Conservation (phyloP, 2,888 invertebrate genomes). For the Sarcophaga rosellei region DNA sequence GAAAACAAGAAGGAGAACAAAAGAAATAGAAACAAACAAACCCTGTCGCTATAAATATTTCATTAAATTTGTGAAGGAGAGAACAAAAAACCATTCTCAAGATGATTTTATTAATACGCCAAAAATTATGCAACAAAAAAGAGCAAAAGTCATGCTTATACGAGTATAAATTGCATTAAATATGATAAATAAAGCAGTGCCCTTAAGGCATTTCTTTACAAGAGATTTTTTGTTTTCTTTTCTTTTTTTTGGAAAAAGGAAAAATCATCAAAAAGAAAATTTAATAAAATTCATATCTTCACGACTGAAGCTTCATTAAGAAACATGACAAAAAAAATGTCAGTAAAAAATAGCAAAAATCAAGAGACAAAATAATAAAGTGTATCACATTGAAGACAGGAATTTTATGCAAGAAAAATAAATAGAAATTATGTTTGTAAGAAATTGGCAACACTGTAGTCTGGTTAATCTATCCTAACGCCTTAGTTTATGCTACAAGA, state of each 20-base stretch:
- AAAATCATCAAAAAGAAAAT: no score
- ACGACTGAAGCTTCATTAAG: constrained; percentile 38
- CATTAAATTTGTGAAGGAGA: neutral
- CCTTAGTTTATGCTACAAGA: no score
- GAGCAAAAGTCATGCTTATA: constrained; percentile 1
- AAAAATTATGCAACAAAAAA: constrained; percentile 50
- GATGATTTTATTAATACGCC: constrained; percentile 36
- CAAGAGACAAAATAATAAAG: neutral
- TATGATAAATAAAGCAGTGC: constrained; percentile 40
- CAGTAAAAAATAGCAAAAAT: constrained; percentile 1
- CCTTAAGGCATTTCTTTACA: constrained; percentile 29
- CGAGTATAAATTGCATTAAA: constrained; percentile 58
- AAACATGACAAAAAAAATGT: constrained; percentile 36
- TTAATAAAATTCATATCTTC: no score
- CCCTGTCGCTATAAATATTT: neutral
- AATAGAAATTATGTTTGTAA: no score
- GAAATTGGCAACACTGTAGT: no score
- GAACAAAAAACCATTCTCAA: neutral
- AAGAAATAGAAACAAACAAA: neutral
- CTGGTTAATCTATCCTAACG: no score
- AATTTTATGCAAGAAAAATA: no score
- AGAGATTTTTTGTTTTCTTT: neutral
- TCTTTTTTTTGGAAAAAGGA: no score
- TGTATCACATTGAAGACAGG: no score
- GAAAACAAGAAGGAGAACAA: constrained; percentile 1